A percentile compares a stretch with the other conserved stretches of the same genome.
Evolutionary conservation across 2,797 vertebrate genomes (phyloP).

Genomic region (Falco rusticolus): DNA sequence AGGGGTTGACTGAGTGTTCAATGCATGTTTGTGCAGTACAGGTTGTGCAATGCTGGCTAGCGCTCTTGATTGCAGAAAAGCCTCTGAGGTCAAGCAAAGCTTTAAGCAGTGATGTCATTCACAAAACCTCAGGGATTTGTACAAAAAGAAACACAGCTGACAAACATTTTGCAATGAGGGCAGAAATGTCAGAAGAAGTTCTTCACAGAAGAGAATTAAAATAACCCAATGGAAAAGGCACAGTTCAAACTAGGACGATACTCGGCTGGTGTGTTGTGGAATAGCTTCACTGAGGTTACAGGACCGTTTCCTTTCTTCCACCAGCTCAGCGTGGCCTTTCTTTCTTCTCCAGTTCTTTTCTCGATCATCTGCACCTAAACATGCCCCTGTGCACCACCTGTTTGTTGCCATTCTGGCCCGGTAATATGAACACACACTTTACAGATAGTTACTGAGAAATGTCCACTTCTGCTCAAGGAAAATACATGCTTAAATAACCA

Average conservation of each 20-base stretch:
- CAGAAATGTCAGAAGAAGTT: background rate
- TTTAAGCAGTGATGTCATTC: background rate
- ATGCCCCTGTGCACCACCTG: background rate
- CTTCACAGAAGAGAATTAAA: background rate
- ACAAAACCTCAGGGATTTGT: background rate
- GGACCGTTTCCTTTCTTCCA: background rate
- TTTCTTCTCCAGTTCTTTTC: background rate
- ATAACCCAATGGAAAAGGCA: background rate
- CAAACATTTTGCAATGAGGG: background rate
- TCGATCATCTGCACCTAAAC: background rate
- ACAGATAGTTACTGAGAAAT: background rate
- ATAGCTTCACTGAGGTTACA: background rate
- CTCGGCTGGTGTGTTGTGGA: background rate
- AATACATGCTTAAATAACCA: background rate
- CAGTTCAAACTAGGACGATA: background rate
- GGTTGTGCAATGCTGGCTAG: background rate
- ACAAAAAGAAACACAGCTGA: background rate
- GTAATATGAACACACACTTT: background rate
- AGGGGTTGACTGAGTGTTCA: background rate
- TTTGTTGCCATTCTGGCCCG: background rate
- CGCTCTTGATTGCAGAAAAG: background rate
- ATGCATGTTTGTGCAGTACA: background rate
- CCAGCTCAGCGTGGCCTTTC: background rate
- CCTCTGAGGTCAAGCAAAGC: background rate
- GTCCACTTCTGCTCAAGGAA: background rate